phyloP scores from a whole-genome alignment of 2,888 invertebrate genomes.

The Euzetes globulus region DNA sequence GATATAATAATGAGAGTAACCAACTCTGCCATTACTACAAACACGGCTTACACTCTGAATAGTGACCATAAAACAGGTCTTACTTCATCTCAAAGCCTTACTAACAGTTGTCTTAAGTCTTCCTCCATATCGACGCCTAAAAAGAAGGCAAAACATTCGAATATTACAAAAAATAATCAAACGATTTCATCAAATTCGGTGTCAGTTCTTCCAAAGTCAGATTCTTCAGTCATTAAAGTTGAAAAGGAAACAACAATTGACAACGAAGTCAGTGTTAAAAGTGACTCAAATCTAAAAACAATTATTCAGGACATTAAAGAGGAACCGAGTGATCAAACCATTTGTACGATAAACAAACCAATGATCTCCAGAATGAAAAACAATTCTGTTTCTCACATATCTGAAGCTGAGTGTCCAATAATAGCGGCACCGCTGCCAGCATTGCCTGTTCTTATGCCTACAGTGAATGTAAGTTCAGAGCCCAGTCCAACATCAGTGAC shows the following conservation, averaged over 20 bases:
- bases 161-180: not conserved
- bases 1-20: slow-evolving; percentile 33
- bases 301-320: not conserved
- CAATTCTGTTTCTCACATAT: not conserved
- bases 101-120: not conserved
- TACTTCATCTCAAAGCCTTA: not conserved
- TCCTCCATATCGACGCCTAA: not conserved
- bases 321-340: not conserved
- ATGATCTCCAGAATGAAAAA: not conserved
- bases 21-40: slow-evolving; percentile 16
- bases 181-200: not conserved
- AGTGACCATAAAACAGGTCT: not conserved
- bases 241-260: not conserved
- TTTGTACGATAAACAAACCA: not conserved
- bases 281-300: not conserved
- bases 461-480: not conserved
- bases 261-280: not conserved
- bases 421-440: slow-evolving; percentile 3
- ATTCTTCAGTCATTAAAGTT: not conserved
- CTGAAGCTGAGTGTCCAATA: not conserved
- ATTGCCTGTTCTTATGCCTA: not conserved
- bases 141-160: not conserved
- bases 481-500: not conserved
- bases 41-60: not conserved
- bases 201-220: not conserved